A percentile compares a stretch with the other conserved stretches of the same genome.
Evolutionary conservation across 2,888 invertebrate genomes (phyloP).

Genomic region (Sthenelais limicola): DNA sequence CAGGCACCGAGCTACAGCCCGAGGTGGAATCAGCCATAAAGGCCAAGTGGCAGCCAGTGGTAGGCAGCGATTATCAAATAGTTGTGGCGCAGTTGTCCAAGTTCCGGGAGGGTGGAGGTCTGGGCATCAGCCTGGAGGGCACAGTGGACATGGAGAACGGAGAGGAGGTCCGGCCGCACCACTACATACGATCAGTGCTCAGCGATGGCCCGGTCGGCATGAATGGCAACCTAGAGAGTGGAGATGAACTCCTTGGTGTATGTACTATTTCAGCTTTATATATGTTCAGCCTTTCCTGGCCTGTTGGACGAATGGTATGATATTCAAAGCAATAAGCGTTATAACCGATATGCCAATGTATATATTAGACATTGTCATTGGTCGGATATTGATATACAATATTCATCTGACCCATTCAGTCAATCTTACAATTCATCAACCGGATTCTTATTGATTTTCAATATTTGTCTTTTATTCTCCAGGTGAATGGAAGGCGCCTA

Average conservation of each 20-base stretch:
- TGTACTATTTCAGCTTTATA: too few relatives aligned
- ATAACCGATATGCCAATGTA: too few relatives aligned
- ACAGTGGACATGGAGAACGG: conserved; percentile 97
- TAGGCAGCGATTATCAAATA: conserved; percentile 86
- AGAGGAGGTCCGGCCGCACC: conserved; percentile 96
- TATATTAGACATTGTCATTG: too few relatives aligned
- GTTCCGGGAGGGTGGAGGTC: conserved; percentile 89
- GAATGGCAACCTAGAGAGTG: conserved; percentile 89
- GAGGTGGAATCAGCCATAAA: conserved; percentile 83
- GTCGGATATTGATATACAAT: too few relatives aligned
- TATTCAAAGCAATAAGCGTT: too few relatives aligned
- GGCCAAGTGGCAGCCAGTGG: conserved; percentile 83
- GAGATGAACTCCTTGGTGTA: conserved; percentile 94
- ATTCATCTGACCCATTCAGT: too few relatives aligned
- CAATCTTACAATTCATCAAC: too few relatives aligned
- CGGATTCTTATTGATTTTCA: too few relatives aligned
- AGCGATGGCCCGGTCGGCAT: conserved; percentile 98
- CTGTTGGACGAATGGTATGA: too few relatives aligned
- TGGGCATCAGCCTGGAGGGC: conserved; percentile 97
- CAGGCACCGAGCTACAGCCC: conserved; percentile 79
- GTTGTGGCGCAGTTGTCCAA: conserved; percentile 93
- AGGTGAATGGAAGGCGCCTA: conserved; percentile 88
- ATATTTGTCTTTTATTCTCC: too few relatives aligned
- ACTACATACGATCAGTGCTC: conserved; percentile 96
- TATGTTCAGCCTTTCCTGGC: too few relatives aligned